Conservation (phyloP, 2,113 vertebrate species). For the Rhinolophus ferrumequinum region DNA sequence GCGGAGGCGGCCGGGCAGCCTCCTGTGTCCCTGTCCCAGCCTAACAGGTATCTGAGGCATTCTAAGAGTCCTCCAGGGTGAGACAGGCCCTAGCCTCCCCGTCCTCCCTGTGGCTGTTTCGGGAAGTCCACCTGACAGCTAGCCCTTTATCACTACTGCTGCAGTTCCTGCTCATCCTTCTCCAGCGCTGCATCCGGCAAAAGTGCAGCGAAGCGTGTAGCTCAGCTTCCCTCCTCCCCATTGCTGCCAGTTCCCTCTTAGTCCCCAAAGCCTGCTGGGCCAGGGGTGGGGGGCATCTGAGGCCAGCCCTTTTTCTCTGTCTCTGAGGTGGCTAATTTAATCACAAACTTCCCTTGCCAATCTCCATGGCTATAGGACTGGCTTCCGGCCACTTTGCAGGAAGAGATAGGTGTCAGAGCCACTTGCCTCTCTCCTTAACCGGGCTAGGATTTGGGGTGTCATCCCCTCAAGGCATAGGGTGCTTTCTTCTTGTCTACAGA, state of each 20-base stretch:
- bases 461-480: background rate
- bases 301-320: background rate
- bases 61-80: background rate
- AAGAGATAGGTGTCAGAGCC: slow-evolving; percentile 4
- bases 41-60: background rate
- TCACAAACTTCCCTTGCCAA: slow-evolving; percentile 33
- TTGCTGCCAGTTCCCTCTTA: background rate
- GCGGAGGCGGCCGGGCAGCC: background rate
- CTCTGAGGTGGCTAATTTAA: slow-evolving; percentile 48
- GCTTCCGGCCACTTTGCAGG: slow-evolving; percentile 50
- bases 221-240: slow-evolving; percentile 20
- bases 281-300: background rate
- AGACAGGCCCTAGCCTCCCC: background rate
- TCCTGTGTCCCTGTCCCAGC: background rate
- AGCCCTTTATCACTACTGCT: slow-evolving; percentile 18
- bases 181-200: slow-evolving; percentile 1
- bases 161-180: slow-evolving; percentile 49
- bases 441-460: background rate
- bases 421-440: background rate
- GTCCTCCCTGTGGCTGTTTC: background rate
- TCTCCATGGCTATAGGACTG: slow-evolving; percentile 20
- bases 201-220: slow-evolving; percentile 53
- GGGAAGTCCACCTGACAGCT: slow-evolving; percentile 57
- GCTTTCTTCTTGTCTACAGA: background rate
- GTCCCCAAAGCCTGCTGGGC: slow-evolving; percentile 1